A percentile compares a stretch with the other conserved stretches of the same genome.
These are phyloP conservation scores for Dipus sagitta DNA, from an alignment of 2,797 vertebrate species.

Conservation along the genomic window DNA sequence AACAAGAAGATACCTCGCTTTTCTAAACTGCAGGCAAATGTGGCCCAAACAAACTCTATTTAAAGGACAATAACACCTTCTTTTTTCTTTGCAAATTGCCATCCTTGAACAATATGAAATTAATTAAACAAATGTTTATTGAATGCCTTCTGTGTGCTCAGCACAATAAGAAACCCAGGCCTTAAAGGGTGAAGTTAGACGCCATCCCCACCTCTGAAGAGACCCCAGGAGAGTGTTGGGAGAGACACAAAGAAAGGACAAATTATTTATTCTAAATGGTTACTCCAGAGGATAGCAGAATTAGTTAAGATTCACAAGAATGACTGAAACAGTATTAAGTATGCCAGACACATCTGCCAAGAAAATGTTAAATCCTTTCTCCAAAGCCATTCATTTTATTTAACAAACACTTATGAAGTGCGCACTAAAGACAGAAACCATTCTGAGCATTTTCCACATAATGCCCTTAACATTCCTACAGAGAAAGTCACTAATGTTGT, in stretches of 20 bases:
- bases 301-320: conserved; percentile 79
- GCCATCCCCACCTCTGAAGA: neutral
- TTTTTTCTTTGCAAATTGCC: conserved; percentile 73
- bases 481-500: neutral
- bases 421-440: conserved; percentile 20
- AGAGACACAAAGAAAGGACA: conserved; percentile 67
- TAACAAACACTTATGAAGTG: conserved; percentile 65
- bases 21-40: conserved; percentile 76
- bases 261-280: conserved; percentile 73
- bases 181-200: conserved; percentile 16
- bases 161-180: neutral
- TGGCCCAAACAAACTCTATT: conserved; percentile 74
- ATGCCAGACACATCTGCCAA: conserved; percentile 72
- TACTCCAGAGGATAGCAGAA: conserved; percentile 67
- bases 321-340: conserved; percentile 68
- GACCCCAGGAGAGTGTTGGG: neutral
- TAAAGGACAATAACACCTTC: conserved; percentile 77
- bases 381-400: conserved; percentile 62
- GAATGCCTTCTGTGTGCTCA: neutral
- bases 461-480: neutral
- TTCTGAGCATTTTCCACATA: conserved; percentile 18
- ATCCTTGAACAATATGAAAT: conserved; percentile 72
- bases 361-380: conserved; percentile 65
- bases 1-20: conserved; percentile 81
- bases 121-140: conserved; percentile 69